Percentiles rank a stretch among this genome's conserved stretches.
phyloP scores from a whole-genome alignment of 2,797 vertebrate genomes.

The Scolopax bukidnonensis region DNA sequence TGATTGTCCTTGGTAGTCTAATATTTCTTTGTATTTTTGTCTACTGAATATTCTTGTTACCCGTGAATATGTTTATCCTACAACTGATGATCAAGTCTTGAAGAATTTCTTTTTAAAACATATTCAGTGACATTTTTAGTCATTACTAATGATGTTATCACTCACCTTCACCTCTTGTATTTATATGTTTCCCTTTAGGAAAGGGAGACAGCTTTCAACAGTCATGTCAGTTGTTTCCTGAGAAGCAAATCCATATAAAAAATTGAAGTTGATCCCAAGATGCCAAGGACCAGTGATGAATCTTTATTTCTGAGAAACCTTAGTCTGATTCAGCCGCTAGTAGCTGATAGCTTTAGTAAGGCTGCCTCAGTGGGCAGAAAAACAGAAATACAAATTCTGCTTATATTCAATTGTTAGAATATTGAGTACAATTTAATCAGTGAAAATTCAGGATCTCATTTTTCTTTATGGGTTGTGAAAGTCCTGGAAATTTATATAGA shows the following conservation, averaged over 20 bases:
- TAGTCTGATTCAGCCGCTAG: not conserved
- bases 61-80: not conserved
- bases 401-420: not conserved
- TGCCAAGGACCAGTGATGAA: not conserved
- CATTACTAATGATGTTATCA: not conserved
- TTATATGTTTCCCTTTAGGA: not conserved
- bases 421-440: not conserved
- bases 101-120: not conserved
- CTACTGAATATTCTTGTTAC: not conserved
- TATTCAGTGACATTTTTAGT: not conserved
- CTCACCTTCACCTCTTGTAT: not conserved
- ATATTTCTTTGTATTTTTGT: not conserved
- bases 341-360: not conserved
- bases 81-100: not conserved
- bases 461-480: not conserved
- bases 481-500: not conserved
- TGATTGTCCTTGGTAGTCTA: not conserved
- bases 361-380: not conserved
- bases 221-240: not conserved
- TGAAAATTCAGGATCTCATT: not conserved
- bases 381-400: not conserved
- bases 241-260: not conserved
- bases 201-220: not conserved
- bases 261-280: not conserved
- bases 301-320: not conserved